phyloP scores from a whole-genome alignment of 2,797 vertebrate genomes.

The Pristis pectinata region DNA sequence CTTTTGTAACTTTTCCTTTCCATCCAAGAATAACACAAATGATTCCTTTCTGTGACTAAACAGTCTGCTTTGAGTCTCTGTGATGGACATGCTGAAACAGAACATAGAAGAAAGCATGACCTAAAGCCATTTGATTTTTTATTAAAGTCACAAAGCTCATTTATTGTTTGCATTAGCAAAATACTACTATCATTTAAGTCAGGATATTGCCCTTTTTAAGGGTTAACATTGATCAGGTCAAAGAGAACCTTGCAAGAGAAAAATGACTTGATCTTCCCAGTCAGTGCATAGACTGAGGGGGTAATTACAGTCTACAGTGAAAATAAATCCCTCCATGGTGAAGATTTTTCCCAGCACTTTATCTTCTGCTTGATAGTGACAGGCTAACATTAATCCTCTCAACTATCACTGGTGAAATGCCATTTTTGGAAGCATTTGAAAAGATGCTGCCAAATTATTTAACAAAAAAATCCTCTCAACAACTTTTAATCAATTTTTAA shows the following conservation, averaged over 20 bases:
- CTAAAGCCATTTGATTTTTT: background rate
- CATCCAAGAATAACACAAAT: background rate
- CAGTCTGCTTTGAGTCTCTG: background rate
- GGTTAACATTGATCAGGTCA: background rate
- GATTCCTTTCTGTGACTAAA: background rate
- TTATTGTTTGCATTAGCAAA: background rate
- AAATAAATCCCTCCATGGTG: slow-evolving; percentile 14
- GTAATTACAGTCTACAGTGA: slow-evolving; percentile 22
- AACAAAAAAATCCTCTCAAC: slow-evolving; percentile 18
- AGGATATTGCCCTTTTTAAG: background rate
- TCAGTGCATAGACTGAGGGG: background rate
- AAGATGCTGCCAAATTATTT: slow-evolving; percentile 23
- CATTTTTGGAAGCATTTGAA: background rate
- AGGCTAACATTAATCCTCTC: slow-evolving; percentile 26
- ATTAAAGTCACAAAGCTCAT: background rate
- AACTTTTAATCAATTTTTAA: slow-evolving; percentile 33
- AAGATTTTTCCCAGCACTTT: background rate
- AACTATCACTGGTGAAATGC: background rate
- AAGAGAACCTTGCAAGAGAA: slow-evolving; percentile 7
- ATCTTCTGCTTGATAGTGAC: slow-evolving; percentile 17
- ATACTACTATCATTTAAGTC: background rate
- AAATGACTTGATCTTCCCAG: background rate
- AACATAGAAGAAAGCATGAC: background rate
- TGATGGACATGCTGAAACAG: background rate
- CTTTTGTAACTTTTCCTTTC: background rate